A percentile compares a stretch with the other conserved stretches of the same genome.
phyloP scores from a whole-genome alignment of 2,797 vertebrate species.

The Buceros bicornis region DNA sequence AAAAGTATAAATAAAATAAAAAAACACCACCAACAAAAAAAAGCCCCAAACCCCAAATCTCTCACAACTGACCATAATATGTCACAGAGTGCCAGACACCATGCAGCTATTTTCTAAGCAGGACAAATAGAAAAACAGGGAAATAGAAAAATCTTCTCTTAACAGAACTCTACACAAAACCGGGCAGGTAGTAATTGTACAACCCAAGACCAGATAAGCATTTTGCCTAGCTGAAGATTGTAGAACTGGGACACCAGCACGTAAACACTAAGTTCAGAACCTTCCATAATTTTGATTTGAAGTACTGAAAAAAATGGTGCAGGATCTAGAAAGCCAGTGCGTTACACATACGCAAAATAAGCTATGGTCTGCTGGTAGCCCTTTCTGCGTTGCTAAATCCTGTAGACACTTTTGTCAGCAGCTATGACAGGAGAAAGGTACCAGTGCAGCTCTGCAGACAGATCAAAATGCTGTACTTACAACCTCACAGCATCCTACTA shows the following conservation, averaged over 20 bases:
- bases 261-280: background rate
- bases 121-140: background rate
- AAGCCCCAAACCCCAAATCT: background rate
- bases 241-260: background rate
- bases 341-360: background rate
- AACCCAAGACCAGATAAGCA: background rate
- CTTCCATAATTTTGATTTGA: background rate
- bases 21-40: background rate
- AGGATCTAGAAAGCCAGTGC: background rate
- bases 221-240: background rate
- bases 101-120: background rate
- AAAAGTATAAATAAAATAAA: background rate
- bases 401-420: background rate
- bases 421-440: background rate
- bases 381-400: background rate
- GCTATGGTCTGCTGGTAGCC: background rate
- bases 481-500: background rate
- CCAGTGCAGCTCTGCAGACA: background rate
- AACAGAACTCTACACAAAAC: background rate
- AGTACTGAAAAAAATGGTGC: background rate
- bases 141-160: background rate
- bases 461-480: background rate
- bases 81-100: conserved; percentile 16
- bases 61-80: background rate
- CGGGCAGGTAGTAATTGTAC: background rate